Percentiles rank a stretch among this genome's conserved stretches.
Evolutionary conservation across 1,140 invertebrate species (phyloP).

Genomic region (Tachypleus tridentatus): DNA sequence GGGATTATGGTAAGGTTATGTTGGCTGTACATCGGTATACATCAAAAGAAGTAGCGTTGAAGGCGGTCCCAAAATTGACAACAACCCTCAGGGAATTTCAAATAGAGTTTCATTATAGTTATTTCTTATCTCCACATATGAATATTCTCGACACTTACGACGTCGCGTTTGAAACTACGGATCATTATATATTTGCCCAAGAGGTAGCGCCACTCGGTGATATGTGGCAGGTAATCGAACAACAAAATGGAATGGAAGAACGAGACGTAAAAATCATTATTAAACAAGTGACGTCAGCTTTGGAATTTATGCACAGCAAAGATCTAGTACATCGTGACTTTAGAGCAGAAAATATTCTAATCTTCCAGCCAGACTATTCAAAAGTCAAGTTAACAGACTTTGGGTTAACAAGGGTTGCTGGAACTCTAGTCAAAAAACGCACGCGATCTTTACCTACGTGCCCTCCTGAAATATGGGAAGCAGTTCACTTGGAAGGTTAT

Average conservation of each 20-base stretch:
- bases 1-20: conserved; percentile 83
- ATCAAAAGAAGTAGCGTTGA: conserved; percentile 52
- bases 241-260: conserved; percentile 31
- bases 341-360: conserved; percentile 33
- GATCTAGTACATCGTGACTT: conserved; percentile 84
- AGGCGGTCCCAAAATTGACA: conserved; percentile 33
- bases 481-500: conserved; percentile 65
- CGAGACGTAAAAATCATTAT: conserved; percentile 34
- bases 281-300: conserved; percentile 62
- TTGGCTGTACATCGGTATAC: conserved; percentile 71
- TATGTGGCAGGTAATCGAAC: conserved; percentile 36
- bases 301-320: conserved; percentile 84
- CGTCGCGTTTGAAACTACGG: conserved; percentile 51
- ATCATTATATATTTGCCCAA: conserved; percentile 44
- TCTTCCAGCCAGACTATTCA: conserved; percentile 27
- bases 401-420: conserved; percentile 61
- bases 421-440: conserved; percentile 47
- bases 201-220: conserved; percentile 83
- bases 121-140: conserved; percentile 42
- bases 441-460: conserved; percentile 27
- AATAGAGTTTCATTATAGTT: conserved; percentile 46
- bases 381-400: conserved; percentile 92
- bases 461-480: conserved; percentile 79
- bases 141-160: conserved; percentile 62
- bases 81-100: conserved; percentile 39